These are phyloP conservation scores for Arrhamphus sclerolepis DNA, from an alignment of 2,797 vertebrate genomes.

Conservation along the genomic window DNA sequence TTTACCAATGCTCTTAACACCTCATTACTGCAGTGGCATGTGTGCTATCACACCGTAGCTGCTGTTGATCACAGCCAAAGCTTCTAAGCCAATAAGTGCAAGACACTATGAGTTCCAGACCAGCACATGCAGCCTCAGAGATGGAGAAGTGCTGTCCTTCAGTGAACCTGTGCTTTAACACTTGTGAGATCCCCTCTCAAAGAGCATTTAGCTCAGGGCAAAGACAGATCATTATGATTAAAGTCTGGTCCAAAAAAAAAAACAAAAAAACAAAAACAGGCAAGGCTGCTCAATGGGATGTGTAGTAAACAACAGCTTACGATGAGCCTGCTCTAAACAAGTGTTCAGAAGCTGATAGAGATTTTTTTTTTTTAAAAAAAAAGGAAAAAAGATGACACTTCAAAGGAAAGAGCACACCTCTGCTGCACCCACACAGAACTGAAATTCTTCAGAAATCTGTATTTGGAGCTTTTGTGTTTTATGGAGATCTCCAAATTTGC, in stretches of 20 bases:
- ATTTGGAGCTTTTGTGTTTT: no score
- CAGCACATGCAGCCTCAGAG: neutral
- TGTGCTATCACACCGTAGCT: slow-evolving; percentile 20
- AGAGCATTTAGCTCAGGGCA: neutral
- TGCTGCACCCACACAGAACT: no score
- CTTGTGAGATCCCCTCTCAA: no score
- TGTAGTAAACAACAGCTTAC: neutral
- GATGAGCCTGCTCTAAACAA: neutral
- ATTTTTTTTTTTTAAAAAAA: no score
- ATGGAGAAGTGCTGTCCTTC: neutral
- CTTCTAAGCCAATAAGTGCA: neutral
- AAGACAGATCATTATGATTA: no score
- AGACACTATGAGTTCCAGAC: neutral
- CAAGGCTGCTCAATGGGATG: neutral
- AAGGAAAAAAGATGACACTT: no score
- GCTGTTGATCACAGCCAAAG: slow-evolving; percentile 3
- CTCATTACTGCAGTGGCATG: neutral
- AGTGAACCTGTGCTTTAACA: neutral
- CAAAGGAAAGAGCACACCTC: no score
- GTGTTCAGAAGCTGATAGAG: no score
- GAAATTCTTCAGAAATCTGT: no score
- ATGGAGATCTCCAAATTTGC: no score
- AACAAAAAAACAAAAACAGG: no score
- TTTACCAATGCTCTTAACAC: slow-evolving; percentile 7
- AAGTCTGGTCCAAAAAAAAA: no score